Conservation (phyloP, 2,888 invertebrate species). For the Osmoderma eremita region DNA sequence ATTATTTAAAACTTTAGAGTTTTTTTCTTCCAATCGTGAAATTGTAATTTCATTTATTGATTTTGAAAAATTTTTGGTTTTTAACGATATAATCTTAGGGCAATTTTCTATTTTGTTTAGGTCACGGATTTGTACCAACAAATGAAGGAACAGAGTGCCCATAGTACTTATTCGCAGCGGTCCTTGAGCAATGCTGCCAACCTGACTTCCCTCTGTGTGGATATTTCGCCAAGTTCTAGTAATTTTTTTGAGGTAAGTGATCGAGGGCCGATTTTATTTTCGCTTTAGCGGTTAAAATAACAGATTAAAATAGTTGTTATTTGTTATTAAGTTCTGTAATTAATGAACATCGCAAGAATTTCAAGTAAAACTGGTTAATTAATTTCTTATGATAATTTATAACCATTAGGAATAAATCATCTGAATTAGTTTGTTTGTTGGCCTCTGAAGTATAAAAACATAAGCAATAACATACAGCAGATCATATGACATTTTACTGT, state of each 20-base stretch:
- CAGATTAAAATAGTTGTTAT: neutral
- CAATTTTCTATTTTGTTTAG: constrained; percentile 61
- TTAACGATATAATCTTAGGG: neutral
- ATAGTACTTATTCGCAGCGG: constrained; percentile 61
- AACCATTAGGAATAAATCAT: too few species aligned
- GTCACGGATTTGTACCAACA: constrained; percentile 78
- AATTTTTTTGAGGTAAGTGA: constrained; percentile 79
- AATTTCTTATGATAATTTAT: too few species aligned
- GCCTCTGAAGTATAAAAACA: too few species aligned
- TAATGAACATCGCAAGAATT: too few species aligned
- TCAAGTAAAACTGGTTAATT: too few species aligned
- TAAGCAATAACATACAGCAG: too few species aligned
- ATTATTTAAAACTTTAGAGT: neutral
- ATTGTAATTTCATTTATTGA: neutral
- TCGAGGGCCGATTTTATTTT: neutral
- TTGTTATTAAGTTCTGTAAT: too few species aligned
- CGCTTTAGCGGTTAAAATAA: too few species aligned
- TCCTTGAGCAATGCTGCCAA: constrained; percentile 68
- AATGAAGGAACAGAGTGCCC: constrained; percentile 73
- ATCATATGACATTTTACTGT: too few species aligned
- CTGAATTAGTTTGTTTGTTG: too few species aligned
- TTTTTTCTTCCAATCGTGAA: neutral
- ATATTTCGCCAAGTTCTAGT: constrained; percentile 86
- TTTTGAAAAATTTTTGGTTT: neutral
- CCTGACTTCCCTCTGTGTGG: constrained; percentile 77